phyloP scores from a whole-genome alignment of 2,113 vertebrate genomes.

The Isurus oxyrinchus region DNA sequence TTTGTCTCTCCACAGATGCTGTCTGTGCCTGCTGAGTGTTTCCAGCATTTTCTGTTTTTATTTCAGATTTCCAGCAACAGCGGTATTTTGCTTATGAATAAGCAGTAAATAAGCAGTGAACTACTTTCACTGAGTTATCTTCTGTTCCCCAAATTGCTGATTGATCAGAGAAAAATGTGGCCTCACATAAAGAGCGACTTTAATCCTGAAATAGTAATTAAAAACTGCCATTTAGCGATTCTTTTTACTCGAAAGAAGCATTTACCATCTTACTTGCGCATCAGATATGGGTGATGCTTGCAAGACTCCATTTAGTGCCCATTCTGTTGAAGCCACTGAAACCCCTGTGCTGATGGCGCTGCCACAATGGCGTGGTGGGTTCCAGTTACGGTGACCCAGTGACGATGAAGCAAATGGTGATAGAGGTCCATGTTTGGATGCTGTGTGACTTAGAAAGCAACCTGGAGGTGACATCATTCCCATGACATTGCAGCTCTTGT shows the following conservation, averaged over 20 bases:
- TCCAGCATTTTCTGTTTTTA: not conserved
- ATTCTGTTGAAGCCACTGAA: not conserved
- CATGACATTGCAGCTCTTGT: not conserved
- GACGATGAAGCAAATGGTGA: not conserved
- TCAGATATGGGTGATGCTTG: not conserved
- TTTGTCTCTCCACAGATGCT: not conserved
- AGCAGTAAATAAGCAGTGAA: not conserved
- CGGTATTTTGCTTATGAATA: not conserved
- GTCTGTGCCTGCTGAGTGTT: not conserved
- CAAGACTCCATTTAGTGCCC: not conserved
- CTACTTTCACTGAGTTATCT: not conserved
- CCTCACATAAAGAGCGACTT: not conserved
- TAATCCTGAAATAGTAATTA: not conserved
- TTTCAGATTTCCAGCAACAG: not conserved
- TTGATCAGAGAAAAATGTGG: not conserved
- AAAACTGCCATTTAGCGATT: not conserved
- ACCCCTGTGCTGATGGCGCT: not conserved
- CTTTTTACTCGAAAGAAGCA: not conserved
- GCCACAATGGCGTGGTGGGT: not conserved
- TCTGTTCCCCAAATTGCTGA: not conserved
- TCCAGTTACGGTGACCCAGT: not conserved
- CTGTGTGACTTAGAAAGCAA: not conserved
- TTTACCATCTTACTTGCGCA: not conserved
- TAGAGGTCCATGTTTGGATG: not conserved
- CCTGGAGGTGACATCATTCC: not conserved